Base-by-base conservation (phyloP, 2,888 invertebrate genomes). In the Danaus chrysippus region DNA sequence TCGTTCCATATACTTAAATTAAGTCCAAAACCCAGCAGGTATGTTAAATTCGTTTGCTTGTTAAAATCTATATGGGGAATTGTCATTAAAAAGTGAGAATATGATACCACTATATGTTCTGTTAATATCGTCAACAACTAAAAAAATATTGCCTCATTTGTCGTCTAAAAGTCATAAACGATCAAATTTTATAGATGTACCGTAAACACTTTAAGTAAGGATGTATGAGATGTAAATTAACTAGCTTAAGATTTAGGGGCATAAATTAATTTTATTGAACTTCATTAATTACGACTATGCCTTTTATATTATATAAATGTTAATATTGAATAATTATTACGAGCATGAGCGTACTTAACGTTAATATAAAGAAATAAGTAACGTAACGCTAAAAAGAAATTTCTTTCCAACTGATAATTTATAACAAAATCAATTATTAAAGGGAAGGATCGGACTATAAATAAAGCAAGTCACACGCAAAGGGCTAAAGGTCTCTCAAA, bases 401-500 rank as follows among this genome's bases (percentile, higher is more conserved):
- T 34, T 34, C 23, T 34, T 34, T 34, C 8, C 3, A 6, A 34
- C 23, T 34, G 2, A 34, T 34, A 34, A 34, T 8, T 34, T 34
- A 34, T 34, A 5, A 34, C 23, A 34, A 34, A 3, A 5, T 34
- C 23, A 34, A 1, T 34, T 6, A 34, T 34, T 34, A 34, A 34
- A 34, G 23, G 23, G 23, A 5, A 34, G 49, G 49, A 49, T 49
- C 11, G 49, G 49, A 74, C 86, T 87, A 87, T 81, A 68, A 69
- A 86, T 86, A 76, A 42, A 71, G 68, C 58, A 46, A 34, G 66
- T 71, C 70, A 75, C 74, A 77, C 69, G 73, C 67, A 74, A 75
- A 77, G 79, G 86, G 81, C 79, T 73, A 84, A 83, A 85, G 87
- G 85, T 86, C 81, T 74, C 72, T 81, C 84, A 86, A 75, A 89